Evolutionary conservation across 30 jellyfish, hydroid and myxozoan species (phyloP).

Genomic region (Pseudorhiza aurosa): DNA sequence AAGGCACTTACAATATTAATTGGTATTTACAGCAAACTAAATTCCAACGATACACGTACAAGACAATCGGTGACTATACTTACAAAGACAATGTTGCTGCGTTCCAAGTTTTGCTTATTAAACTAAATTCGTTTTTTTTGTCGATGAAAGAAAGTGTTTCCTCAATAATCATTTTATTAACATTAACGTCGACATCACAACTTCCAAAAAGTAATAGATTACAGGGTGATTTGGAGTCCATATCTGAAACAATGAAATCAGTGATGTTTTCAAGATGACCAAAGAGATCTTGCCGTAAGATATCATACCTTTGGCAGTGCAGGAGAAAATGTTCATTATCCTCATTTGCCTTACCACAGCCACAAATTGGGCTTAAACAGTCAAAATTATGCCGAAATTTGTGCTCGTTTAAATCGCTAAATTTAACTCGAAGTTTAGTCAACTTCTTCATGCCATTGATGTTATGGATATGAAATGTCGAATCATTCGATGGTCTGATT

Average conservation of each 20-base stretch:
- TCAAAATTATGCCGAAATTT: slow-evolving; percentile 1
- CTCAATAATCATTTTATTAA: slow-evolving; percentile 24
- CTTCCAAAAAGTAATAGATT: too few species aligned
- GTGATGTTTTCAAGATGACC: slow-evolving; percentile 11
- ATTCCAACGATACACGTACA: neutral
- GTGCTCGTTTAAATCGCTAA: neutral
- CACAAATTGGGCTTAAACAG: neutral
- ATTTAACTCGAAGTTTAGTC: neutral
- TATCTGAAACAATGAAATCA: slow-evolving; percentile 15
- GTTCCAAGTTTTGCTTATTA: slow-evolving; percentile 4
- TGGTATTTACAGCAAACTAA: slow-evolving; percentile 2
- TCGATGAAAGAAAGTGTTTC: slow-evolving; percentile 23
- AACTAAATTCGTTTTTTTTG: slow-evolving; percentile 18
- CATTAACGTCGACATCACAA: slow-evolving; percentile 41
- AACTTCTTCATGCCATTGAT: neutral
- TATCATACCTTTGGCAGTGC: slow-evolving; percentile 6
- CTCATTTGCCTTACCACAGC: neutral
- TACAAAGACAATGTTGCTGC: slow-evolving; percentile 33
- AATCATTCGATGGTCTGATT: neutral
- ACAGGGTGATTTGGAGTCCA: slow-evolving; percentile 44
- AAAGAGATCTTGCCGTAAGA: slow-evolving; percentile 16
- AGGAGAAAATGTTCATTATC: neutral
- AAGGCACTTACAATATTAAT: slow-evolving; percentile 14
- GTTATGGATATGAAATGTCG: neutral
- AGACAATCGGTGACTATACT: neutral